These are phyloP conservation scores for Planococcus citri DNA, from an alignment of 1,140 invertebrate genomes.

Conservation along the genomic window DNA sequence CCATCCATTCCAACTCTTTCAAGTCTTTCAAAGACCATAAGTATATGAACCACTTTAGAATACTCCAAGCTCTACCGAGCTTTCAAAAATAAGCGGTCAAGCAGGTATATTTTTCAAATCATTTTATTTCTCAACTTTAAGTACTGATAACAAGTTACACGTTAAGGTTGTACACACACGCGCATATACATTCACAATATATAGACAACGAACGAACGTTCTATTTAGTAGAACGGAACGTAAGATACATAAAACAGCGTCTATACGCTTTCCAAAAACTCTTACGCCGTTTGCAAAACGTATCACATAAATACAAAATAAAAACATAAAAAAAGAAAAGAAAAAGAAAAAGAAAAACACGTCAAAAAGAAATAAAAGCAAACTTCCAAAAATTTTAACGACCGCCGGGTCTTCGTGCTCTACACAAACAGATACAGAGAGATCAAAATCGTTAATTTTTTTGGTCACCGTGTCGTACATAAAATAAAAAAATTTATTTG, in stretches of 20 bases:
- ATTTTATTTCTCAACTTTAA: conserved; percentile 4
- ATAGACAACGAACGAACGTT: background rate
- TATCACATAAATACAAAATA: conserved; percentile 4
- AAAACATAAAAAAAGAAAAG: conserved; percentile 1
- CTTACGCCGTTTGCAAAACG: background rate
- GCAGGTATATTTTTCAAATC: background rate
- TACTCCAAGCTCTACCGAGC: no score
- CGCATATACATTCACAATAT: background rate
- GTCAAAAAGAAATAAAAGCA: background rate
- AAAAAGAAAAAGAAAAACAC: no score
- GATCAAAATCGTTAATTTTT: background rate
- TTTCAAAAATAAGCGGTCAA: no score
- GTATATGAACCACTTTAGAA: no score
- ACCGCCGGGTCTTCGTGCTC: background rate
- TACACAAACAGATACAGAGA: background rate
- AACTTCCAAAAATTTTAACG: background rate
- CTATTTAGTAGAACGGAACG: background rate
- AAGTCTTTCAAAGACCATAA: no score
- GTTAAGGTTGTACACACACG: conserved; percentile 2
- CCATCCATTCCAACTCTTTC: no score
- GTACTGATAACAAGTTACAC: conserved; percentile 6
- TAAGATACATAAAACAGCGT: background rate
- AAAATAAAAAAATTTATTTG: background rate
- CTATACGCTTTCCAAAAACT: background rate
- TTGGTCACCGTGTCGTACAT: background rate